phyloP scores from a whole-genome alignment of 2,888 invertebrate species.

The Colletes collaris region DNA sequence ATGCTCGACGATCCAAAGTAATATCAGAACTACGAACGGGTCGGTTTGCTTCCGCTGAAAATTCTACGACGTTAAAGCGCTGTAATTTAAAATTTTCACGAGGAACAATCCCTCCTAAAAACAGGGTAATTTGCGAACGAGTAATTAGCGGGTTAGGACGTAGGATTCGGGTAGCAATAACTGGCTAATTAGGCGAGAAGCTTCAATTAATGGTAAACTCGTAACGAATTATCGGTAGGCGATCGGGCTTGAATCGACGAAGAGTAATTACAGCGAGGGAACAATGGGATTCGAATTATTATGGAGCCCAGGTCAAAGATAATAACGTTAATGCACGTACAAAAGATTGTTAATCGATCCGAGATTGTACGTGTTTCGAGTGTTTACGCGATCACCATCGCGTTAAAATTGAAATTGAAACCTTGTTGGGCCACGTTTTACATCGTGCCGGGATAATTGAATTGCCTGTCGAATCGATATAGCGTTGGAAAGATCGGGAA shows the following conservation, averaged over 20 bases:
- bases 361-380: not conserved
- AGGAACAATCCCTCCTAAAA: not conserved
- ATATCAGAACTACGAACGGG: too few species aligned
- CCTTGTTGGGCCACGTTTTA: not conserved
- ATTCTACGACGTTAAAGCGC: not conserved
- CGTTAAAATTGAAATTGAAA: not conserved
- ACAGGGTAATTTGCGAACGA: conserved; percentile 12
- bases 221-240: conserved; percentile 38
- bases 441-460: not conserved
- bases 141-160: conserved; percentile 22
- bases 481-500: not conserved
- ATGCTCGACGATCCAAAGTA: too few species aligned
- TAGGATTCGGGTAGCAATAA: conserved; percentile 14
- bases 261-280: conserved; percentile 26
- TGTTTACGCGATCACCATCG: not conserved
- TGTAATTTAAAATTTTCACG: not conserved
- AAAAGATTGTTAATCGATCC: not conserved
- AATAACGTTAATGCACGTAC: conserved; percentile 42
- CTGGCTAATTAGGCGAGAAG: conserved; percentile 40
- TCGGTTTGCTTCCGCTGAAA: too few species aligned
- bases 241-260: not conserved
- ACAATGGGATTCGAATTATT: conserved; percentile 48
- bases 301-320: conserved; percentile 39
- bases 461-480: not conserved
- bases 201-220: conserved; percentile 39